These are phyloP conservation scores for Harpalus rufipes DNA, from an alignment of 2,888 invertebrate genomes.

Conservation along the genomic window DNA sequence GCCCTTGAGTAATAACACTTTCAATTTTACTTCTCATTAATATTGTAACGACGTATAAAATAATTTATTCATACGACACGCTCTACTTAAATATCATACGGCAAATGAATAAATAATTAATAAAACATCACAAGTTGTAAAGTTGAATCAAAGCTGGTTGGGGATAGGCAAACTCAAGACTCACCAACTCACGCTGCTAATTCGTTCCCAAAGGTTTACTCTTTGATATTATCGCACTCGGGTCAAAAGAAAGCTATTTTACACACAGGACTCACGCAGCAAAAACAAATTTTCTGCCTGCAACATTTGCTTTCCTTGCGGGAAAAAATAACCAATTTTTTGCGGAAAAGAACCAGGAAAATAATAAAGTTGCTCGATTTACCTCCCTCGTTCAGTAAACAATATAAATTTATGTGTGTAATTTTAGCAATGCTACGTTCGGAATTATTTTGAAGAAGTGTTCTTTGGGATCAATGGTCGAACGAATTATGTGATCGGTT, in stretches of 20 bases:
- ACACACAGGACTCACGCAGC: not conserved
- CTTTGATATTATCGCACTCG: slow-evolving; percentile 25
- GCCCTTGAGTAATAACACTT: slow-evolving; percentile 21
- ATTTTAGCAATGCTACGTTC: no score
- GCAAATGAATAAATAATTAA: slow-evolving; percentile 43
- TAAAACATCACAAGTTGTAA: slow-evolving; percentile 45
- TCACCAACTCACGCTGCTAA: slow-evolving; percentile 3
- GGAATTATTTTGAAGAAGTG: no score
- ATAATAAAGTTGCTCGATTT: not conserved
- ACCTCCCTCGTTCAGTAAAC: not conserved
- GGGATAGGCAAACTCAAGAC: slow-evolving; percentile 9
- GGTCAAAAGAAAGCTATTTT: slow-evolving; percentile 8
- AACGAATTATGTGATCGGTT: no score
- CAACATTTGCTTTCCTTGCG: slow-evolving; percentile 8
- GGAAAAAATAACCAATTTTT: not conserved
- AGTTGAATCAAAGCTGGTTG: slow-evolving; percentile 5
- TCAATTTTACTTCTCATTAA: slow-evolving; percentile 26
- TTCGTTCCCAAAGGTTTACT: slow-evolving; percentile 25
- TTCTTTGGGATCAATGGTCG: no score
- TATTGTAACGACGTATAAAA: slow-evolving; percentile 31
- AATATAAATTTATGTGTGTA: not conserved
- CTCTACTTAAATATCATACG: slow-evolving; percentile 19
- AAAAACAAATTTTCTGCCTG: slow-evolving; percentile 9
- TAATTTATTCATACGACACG: slow-evolving; percentile 27
- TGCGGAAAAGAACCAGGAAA: not conserved